Conservation (phyloP, 2,113 vertebrate species). For the Picathartes gymnocephalus region DNA sequence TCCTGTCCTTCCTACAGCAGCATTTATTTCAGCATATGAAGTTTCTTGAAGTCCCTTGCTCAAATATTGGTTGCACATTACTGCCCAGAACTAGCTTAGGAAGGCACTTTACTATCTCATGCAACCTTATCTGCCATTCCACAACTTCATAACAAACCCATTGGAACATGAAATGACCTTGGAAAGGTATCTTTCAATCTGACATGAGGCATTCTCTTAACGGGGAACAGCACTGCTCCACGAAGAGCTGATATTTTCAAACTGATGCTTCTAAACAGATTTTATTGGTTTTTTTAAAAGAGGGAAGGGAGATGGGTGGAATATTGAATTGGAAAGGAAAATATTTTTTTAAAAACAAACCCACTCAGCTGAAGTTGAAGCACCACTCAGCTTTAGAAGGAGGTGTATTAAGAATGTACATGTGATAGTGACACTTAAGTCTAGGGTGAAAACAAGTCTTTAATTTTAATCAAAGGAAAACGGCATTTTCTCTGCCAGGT, state of each 20-base stretch:
- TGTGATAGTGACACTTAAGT: not conserved
- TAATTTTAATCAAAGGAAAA: conserved; percentile 29
- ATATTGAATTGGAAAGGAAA: not conserved
- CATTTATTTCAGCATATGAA: not conserved
- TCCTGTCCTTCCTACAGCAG: not conserved
- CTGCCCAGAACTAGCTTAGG: conserved; percentile 53
- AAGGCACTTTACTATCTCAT: conserved; percentile 48
- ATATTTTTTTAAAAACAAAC: conserved; percentile 35
- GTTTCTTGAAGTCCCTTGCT: conserved; percentile 2
- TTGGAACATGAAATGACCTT: conserved; percentile 38
- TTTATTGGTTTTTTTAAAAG: not conserved
- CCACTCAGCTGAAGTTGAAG: conserved; percentile 36
- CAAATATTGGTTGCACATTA: conserved; percentile 39
- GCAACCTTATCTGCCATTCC: conserved; percentile 27
- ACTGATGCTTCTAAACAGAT: not conserved
- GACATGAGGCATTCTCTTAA: not conserved
- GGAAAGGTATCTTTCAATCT: conserved; percentile 33
- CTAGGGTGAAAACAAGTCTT: conserved; percentile 28
- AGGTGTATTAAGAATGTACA: conserved; percentile 1
- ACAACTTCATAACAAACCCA: conserved; percentile 23
- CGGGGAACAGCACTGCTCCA: not conserved
- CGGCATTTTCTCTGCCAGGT: not conserved
- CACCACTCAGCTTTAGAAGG: conserved; percentile 34
- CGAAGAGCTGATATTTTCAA: not conserved
- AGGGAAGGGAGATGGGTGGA: not conserved